Base-by-base conservation (phyloP, 30 jellyfish, hydroid and myxozoan genomes). In the Pelagia noctiluca region DNA sequence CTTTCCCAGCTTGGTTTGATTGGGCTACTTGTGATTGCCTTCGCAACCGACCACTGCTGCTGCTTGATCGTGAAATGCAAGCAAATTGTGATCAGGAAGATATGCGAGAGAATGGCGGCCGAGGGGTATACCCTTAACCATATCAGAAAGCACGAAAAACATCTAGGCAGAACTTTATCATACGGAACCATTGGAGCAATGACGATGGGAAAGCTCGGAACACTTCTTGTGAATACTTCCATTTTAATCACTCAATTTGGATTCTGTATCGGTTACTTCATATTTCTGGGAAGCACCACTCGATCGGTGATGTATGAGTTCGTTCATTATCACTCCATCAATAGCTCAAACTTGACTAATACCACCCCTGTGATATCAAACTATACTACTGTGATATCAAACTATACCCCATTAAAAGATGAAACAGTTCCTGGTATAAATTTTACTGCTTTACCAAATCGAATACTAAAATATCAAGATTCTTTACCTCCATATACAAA, bases 41-140 rank as follows among this genome's bases (percentile, higher is more conserved):
- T 88, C 28, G 96, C 96, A 8, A 94, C 99, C 12, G 99, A 94
- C 42, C 99, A 94, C 63, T 94, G 99, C 79, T 94, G 99, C 83
- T 35, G 52, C 50, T 78, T 88, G 30, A 94, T 94, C 48, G 99
- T 94, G 50, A 88, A 87, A 72, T 94, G 99, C 81, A 94, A 94
- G 35, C 71, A 64, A 18, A 34, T 82, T 8, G 99, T 79, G 16
- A 87, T 94, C 3, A 72, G 34, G 63, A 84, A 52, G 52, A 69
- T 78, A 32, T 87, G 96, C 66, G 76, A 75, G 28, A 84, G 83
- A 23, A 64, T 84, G 86, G 90, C 28, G 2, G 91, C 80, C 8
- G 83, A 73, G 1, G 97, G 96, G 11, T 81, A 60, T 57, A 83
- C 42, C 19, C 75, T 53, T 10, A 8, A 46, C 24, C 85, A 69